These are phyloP conservation scores for Origma solitaria DNA, from an alignment of 2,113 vertebrate species.

Conservation along the genomic window DNA sequence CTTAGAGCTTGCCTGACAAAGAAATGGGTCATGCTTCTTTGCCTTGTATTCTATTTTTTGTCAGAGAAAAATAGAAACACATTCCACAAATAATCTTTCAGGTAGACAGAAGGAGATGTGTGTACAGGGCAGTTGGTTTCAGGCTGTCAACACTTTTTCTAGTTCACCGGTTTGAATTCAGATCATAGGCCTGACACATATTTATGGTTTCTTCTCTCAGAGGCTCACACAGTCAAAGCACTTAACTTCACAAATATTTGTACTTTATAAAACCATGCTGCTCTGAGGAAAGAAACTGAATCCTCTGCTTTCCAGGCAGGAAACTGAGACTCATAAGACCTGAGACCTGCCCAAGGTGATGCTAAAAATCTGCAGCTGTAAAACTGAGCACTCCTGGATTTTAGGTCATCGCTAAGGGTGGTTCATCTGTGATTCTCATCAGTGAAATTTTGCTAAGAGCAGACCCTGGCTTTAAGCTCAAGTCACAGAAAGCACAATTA, in stretches of 20 bases:
- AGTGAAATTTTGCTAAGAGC: neutral
- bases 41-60: neutral
- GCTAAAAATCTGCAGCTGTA: neutral
- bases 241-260: neutral
- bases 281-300: neutral
- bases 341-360: neutral
- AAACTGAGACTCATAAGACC: neutral
- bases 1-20: conserved; percentile 14
- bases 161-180: conserved; percentile 28
- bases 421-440: neutral
- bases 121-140: conserved; percentile 12
- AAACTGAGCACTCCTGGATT: neutral
- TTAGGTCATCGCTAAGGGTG: neutral
- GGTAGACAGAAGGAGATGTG: conserved; percentile 37
- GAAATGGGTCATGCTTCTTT: conserved; percentile 15
- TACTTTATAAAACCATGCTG: neutral
- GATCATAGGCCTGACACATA: conserved; percentile 24
- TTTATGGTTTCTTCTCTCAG: conserved; percentile 14
- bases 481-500: neutral
- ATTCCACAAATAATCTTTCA: conserved; percentile 43
- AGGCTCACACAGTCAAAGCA: neutral
- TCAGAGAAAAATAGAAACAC: conserved; percentile 49
- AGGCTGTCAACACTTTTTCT: conserved; percentile 49
- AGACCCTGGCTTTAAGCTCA: neutral
- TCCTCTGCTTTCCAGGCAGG: neutral